These are phyloP conservation scores for Cuculus canorus DNA, from an alignment of 2,797 vertebrate genomes.

Conservation along the genomic window DNA sequence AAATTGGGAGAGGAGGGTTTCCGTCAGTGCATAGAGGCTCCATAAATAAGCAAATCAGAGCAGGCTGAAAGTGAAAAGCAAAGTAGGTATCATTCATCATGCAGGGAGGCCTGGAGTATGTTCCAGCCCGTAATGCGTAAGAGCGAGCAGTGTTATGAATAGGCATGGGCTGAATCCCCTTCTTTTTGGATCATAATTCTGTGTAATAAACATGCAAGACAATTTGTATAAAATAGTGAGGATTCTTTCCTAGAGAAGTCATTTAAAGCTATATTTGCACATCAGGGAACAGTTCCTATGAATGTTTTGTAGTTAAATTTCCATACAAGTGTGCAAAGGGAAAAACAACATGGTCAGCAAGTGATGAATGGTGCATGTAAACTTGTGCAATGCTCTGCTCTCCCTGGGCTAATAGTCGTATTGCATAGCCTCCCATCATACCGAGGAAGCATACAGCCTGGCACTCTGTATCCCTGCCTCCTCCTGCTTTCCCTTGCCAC, in stretches of 20 bases:
- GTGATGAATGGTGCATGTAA: background rate
- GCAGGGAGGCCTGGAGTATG: conserved; percentile 22
- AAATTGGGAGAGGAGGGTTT: background rate
- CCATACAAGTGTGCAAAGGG: background rate
- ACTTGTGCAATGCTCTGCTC: background rate
- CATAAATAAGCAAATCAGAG: conserved; percentile 33
- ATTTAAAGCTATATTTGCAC: conserved; percentile 51
- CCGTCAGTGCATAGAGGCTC: background rate
- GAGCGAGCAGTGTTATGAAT: conserved; percentile 25
- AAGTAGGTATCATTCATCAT: conserved; percentile 56
- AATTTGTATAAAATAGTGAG: conserved; percentile 61
- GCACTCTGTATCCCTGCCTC: background rate
- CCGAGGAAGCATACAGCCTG: background rate
- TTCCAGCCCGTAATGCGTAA: background rate
- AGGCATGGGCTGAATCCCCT: conserved; percentile 45
- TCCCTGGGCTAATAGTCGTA: background rate
- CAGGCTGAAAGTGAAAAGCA: conserved; percentile 14
- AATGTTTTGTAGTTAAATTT: background rate
- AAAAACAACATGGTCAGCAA: background rate
- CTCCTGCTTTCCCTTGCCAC: background rate
- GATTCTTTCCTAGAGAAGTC: conserved; percentile 69
- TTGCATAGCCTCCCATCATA: accelerated
- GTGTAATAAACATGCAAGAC: conserved; percentile 59
- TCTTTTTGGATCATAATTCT: conserved; percentile 46
- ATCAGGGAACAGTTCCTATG: background rate